A percentile compares a stretch with the other conserved stretches of the same genome.
These are phyloP conservation scores for Kryptolebias marmoratus DNA, from an alignment of 2,113 vertebrate genomes.

Conservation along the genomic window DNA sequence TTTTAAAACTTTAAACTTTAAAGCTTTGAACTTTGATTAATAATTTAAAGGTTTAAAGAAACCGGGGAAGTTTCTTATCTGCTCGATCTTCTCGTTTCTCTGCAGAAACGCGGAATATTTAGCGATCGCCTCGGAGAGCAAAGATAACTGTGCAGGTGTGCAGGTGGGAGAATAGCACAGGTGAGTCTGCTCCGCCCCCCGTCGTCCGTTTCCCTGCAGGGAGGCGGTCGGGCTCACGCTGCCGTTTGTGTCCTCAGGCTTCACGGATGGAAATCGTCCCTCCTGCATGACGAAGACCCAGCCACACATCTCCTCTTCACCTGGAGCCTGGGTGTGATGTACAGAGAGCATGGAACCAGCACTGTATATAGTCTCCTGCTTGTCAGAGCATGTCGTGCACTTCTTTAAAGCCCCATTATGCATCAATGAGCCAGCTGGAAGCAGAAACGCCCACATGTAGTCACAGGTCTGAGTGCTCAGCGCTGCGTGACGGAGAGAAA, in stretches of 20 bases:
- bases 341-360: constrained; percentile 71
- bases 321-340: constrained; percentile 29
- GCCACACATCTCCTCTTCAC: constrained; percentile 23
- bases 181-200: constrained; percentile 30
- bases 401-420: constrained; percentile 56
- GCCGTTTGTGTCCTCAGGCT: constrained; percentile 33
- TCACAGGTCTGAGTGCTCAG: constrained; percentile 26
- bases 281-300: constrained; percentile 64
- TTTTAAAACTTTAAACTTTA: neutral
- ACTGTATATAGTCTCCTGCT: constrained; percentile 65
- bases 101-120: constrained; percentile 88
- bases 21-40: neutral
- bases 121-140: constrained; percentile 90
- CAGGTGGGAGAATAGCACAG: constrained; percentile 88
- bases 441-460: constrained; percentile 45
- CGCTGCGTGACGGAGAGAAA: constrained; percentile 12
- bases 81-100: neutral
- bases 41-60: no score
- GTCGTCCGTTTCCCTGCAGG: no score
- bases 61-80: no score
- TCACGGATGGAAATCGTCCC: constrained; percentile 34
- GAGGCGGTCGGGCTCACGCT: no score
- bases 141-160: constrained; percentile 90
- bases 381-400: constrained; percentile 70
- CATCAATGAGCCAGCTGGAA: constrained; percentile 66